Conservation (phyloP, 2,888 invertebrate species). For the Blera fallax region DNA sequence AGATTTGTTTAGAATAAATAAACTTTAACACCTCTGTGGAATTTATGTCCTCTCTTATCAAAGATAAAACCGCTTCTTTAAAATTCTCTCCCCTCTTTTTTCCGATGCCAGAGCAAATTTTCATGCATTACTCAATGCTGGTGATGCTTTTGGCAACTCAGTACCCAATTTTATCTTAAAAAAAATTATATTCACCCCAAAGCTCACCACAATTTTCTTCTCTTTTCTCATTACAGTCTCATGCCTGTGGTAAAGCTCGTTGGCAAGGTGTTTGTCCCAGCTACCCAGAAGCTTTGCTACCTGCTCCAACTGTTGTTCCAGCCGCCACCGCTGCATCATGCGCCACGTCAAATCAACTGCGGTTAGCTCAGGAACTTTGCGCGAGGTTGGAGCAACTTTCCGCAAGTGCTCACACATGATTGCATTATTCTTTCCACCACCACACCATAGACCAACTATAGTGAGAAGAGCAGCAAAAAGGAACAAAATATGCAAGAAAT, state of each 20-base stretch:
- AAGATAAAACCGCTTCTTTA: no score
- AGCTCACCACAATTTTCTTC: slow-evolving; percentile 12
- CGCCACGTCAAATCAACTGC: slow-evolving; percentile 79
- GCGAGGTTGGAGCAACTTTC: slow-evolving; percentile 83
- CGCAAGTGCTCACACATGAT: slow-evolving; percentile 81
- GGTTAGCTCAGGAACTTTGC: slow-evolving; percentile 83
- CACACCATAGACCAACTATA: slow-evolving; percentile 36
- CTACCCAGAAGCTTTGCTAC: slow-evolving; percentile 79
- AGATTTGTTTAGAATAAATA: no score
- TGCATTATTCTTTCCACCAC: slow-evolving; percentile 48
- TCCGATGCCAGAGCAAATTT: no score
- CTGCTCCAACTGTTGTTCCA: slow-evolving; percentile 73
- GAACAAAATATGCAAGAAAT: background rate
- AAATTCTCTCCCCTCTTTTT: no score
- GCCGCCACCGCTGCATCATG: slow-evolving; percentile 76
- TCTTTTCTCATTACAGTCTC: slow-evolving; percentile 83
- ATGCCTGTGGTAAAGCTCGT: slow-evolving; percentile 87
- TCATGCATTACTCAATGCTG: no score
- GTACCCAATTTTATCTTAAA: background rate
- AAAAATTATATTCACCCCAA: background rate
- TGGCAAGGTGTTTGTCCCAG: slow-evolving; percentile 87
- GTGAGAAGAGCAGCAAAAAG: slow-evolving; percentile 28
- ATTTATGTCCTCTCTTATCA: no score
- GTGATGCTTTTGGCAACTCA: slow-evolving; percentile 3
- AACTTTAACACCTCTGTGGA: no score